A percentile compares a stretch with the other conserved stretches of the same genome.
These are phyloP conservation scores for Calameuta pallipes DNA, from an alignment of 2,888 invertebrate genomes.

Conservation along the genomic window DNA sequence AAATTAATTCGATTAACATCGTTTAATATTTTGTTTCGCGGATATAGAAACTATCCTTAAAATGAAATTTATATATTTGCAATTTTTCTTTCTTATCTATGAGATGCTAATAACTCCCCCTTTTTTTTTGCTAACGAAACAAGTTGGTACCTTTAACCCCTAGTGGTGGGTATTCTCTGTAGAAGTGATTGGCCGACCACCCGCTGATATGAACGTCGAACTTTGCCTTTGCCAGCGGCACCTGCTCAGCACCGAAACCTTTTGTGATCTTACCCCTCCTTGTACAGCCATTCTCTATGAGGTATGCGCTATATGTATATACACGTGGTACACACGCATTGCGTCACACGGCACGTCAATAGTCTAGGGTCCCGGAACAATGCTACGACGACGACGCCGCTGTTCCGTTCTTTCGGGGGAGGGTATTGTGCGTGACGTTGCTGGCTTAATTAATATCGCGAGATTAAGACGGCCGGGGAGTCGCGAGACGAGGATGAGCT, in stretches of 20 bases:
- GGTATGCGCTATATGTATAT: slow-evolving; percentile 9
- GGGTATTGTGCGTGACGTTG: slow-evolving; percentile 30
- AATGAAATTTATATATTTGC: too few relatives aligned
- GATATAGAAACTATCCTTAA: too few relatives aligned
- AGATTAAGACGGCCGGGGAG: slow-evolving; percentile 5
- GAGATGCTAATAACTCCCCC: too few relatives aligned
- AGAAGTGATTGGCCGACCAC: slow-evolving; percentile 41
- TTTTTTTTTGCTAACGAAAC: too few relatives aligned
- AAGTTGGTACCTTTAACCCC: too few relatives aligned
- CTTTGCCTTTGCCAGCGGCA: slow-evolving; percentile 43
- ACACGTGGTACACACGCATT: slow-evolving; percentile 25
- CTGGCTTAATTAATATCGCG: slow-evolving; percentile 44
- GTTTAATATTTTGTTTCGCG: too few relatives aligned
- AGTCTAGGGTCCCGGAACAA: slow-evolving; percentile 21
- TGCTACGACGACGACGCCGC: slow-evolving; percentile 31
- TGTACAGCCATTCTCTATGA: slow-evolving; percentile 4
- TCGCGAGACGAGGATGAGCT: too few relatives aligned
- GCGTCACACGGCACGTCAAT: slow-evolving; percentile 48
- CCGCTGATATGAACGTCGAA: slow-evolving; percentile 43
- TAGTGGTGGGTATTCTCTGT: too few relatives aligned
- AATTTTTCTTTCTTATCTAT: not conserved
- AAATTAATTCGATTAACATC: too few relatives aligned
- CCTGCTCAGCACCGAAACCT: slow-evolving; percentile 38
- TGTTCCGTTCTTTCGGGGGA: slow-evolving; percentile 14
- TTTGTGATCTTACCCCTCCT: slow-evolving; percentile 25